Percentiles rank a stretch among this genome's conserved stretches.
These are phyloP conservation scores for Papilio polyxenes DNA, from an alignment of 1,140 invertebrate species.

Conservation along the genomic window DNA sequence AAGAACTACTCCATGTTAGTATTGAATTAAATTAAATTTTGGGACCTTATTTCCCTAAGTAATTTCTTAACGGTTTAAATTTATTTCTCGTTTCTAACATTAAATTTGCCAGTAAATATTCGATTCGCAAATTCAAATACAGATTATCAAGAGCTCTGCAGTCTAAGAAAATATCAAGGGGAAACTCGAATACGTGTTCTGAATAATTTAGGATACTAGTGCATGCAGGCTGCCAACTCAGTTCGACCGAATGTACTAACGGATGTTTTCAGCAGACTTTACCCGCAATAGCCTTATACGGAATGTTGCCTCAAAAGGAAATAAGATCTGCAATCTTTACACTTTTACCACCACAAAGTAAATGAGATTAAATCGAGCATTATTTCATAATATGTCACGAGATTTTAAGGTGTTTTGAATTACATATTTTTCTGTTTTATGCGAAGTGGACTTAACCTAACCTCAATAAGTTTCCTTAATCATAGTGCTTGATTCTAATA, in stretches of 20 bases:
- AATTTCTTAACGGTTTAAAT: neutral
- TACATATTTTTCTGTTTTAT: neutral
- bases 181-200: constrained; percentile 29
- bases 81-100: neutral
- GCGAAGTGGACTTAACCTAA: neutral
- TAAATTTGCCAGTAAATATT: constrained; percentile 6
- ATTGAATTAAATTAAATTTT: neutral
- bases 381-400: neutral
- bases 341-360: neutral
- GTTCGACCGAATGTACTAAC: constrained; percentile 19
- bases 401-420: neutral
- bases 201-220: constrained; percentile 29
- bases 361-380: neutral
- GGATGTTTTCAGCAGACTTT: constrained; percentile 22
- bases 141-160: constrained; percentile 30
- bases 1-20: neutral
- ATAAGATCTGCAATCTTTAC: neutral
- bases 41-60: neutral
- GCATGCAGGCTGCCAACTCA: constrained; percentile 26
- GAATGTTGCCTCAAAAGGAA: neutral
- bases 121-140: constrained; percentile 27
- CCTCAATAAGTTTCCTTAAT: neutral
- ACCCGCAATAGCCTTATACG: constrained; percentile 22
- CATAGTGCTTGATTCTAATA: neutral
- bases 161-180: constrained; percentile 25